Percentiles rank a stretch among this genome's conserved stretches.
Evolutionary conservation across 2,888 invertebrate species (phyloP).

Genomic region (Drosophila pegasa): DNA sequence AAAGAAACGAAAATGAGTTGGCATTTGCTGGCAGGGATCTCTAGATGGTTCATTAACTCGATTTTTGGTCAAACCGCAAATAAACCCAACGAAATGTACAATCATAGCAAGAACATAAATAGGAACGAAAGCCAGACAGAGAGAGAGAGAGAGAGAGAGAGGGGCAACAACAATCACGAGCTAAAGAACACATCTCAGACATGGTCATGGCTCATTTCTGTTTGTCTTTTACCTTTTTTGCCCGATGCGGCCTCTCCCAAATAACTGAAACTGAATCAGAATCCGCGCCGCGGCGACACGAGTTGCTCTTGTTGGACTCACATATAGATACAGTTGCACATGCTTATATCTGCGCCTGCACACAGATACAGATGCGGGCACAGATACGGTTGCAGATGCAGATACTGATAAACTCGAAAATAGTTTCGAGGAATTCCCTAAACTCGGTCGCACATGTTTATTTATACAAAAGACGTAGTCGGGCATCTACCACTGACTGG

Average conservation of each 20-base stretch:
- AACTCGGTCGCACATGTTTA: conserved; percentile 67
- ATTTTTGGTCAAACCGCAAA: conserved; percentile 70
- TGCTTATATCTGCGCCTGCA: too few species aligned
- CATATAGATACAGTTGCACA: conserved; percentile 39
- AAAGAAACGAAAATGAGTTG: conserved; percentile 64
- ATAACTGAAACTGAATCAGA: conserved; percentile 30
- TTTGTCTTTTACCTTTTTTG: conserved; percentile 44
- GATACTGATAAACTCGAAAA: conserved; percentile 66
- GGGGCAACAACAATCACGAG: conserved; percentile 12
- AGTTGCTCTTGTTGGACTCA: conserved; percentile 39
- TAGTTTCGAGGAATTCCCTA: conserved; percentile 75
- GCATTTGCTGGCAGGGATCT: conserved; percentile 65
- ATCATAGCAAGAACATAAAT: conserved; percentile 20
- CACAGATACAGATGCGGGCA: conserved; percentile 19
- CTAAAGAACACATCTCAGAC: conserved; percentile 49
- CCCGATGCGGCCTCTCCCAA: conserved; percentile 27
- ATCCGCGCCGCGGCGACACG: conserved; percentile 42
- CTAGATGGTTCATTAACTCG: conserved; percentile 67
- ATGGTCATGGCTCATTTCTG: conserved; percentile 52
- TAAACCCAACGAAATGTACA: conserved; percentile 33
- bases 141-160: conserved; percentile 3
- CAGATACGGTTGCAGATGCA: conserved; percentile 30
- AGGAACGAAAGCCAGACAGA: conserved; percentile 4
- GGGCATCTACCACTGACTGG: neutral
- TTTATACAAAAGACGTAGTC: conserved; percentile 54